Evolutionary conservation across 2,797 vertebrate species (phyloP).

Genomic region (Mastacembelus armatus): DNA sequence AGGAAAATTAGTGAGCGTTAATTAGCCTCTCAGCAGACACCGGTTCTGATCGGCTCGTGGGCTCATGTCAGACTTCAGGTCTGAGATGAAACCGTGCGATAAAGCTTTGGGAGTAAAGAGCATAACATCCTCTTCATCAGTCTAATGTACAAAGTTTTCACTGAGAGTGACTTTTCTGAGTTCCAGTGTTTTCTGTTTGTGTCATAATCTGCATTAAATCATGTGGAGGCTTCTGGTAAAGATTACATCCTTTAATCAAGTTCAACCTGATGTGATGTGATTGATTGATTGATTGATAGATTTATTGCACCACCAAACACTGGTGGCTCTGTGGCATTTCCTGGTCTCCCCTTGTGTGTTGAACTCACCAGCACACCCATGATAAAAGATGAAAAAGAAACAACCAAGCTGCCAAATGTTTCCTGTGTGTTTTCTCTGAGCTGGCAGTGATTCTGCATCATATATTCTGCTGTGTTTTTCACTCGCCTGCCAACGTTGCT

Average conservation of each 20-base stretch:
- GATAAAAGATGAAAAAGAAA: slow-evolving; percentile 33
- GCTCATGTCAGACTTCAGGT: slow-evolving; percentile 38
- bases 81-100: slow-evolving; percentile 12
- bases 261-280: no score
- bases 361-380: neutral
- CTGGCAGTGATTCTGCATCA: slow-evolving; percentile 55
- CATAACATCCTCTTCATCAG: slow-evolving; percentile 6
- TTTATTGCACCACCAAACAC: slow-evolving; percentile 11
- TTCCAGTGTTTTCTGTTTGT: no score
- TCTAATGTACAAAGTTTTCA: slow-evolving; percentile 12
- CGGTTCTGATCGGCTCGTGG: slow-evolving; percentile 33
- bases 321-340: neutral
- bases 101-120: slow-evolving; percentile 7
- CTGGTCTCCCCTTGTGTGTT: slow-evolving; percentile 17
- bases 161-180: no score
- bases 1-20: slow-evolving; percentile 58
- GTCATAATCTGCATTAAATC: slow-evolving; percentile 14
- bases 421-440: slow-evolving; percentile 44
- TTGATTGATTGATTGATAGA: slow-evolving; percentile 12
- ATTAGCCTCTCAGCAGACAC: slow-evolving; percentile 65
- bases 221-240: slow-evolving; percentile 1
- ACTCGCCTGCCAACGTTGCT: slow-evolving; percentile 44
- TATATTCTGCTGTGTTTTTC: slow-evolving; percentile 34
- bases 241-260: slow-evolving; percentile 38
- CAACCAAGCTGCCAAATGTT: slow-evolving; percentile 25